Conservation (phyloP, 2,888 invertebrate species). For the Drosophila heteroneura region DNA sequence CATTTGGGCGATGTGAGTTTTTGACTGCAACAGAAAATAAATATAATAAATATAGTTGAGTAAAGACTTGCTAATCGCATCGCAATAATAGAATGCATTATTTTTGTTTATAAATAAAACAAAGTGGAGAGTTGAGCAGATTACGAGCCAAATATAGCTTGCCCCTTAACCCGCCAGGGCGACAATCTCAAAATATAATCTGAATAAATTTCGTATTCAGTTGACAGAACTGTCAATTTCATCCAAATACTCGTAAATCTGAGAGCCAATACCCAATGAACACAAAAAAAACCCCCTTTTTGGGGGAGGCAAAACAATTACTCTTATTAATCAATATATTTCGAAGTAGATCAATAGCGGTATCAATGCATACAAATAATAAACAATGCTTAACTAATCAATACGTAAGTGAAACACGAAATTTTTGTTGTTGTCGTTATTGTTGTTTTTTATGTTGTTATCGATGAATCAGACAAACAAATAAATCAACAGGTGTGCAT, state of each 20-base stretch:
- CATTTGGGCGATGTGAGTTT: slow-evolving; percentile 99
- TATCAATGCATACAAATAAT: slow-evolving; percentile 27
- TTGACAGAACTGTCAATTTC: slow-evolving; percentile 17
- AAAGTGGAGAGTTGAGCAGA: slow-evolving; percentile 40
- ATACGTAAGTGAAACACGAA: slow-evolving; percentile 27
- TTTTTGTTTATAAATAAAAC: slow-evolving; percentile 48
- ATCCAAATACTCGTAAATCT: slow-evolving; percentile 16
- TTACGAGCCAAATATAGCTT: slow-evolving; percentile 45
- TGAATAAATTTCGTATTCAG: slow-evolving; percentile 26
- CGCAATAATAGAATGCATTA: slow-evolving; percentile 19
- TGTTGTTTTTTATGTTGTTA: slow-evolving; percentile 12
- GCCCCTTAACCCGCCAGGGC: slow-evolving; percentile 53
- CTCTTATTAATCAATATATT: slow-evolving; percentile 26
- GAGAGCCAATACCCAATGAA: slow-evolving; percentile 32
- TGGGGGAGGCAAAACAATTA: slow-evolving; percentile 19
- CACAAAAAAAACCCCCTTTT: slow-evolving; percentile 6
- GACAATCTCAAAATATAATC: slow-evolving; percentile 57
- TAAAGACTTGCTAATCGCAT: neutral
- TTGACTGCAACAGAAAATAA: slow-evolving; percentile 88
- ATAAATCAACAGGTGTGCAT: slow-evolving; percentile 35
- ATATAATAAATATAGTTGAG: neutral
- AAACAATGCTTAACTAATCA: slow-evolving; percentile 45
- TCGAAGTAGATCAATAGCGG: slow-evolving; percentile 11
- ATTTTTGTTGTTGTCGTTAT: slow-evolving; percentile 23
- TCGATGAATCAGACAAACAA: slow-evolving; percentile 45